Evolutionary conservation across 2,888 invertebrate species (phyloP).

Genomic region (Macrosoma leucophasiata): DNA sequence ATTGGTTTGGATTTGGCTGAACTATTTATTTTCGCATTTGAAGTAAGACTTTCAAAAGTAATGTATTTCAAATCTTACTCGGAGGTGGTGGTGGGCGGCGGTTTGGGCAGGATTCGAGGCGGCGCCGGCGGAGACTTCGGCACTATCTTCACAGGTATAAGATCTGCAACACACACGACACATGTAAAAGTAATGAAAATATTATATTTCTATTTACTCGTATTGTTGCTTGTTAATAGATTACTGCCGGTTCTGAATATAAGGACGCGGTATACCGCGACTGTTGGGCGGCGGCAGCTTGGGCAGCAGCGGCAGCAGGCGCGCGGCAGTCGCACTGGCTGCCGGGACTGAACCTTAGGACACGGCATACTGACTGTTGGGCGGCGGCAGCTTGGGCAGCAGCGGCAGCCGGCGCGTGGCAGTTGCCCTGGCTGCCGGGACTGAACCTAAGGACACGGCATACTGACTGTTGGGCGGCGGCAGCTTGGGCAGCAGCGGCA

Average conservation of each 20-base stretch:
- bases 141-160: conserved; percentile 51
- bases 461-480: conserved; percentile 54
- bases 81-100: conserved; percentile 40
- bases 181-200: too few species aligned
- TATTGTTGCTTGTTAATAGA: too few species aligned
- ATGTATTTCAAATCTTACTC: conserved; percentile 45
- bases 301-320: conserved; percentile 82
- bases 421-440: too few species aligned
- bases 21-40: too few species aligned
- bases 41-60: too few species aligned
- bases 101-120: conserved; percentile 52
- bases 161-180: conserved; percentile 30
- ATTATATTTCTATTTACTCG: too few species aligned
- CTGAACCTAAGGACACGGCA: too few species aligned
- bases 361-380: too few species aligned
- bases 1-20: too few species aligned
- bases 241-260: too few species aligned
- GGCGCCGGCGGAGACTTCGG: conserved; percentile 44
- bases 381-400: conserved; percentile 73
- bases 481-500: conserved; percentile 79
- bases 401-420: conserved; percentile 81
- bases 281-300: conserved; percentile 59
- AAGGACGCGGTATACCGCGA: too few species aligned
- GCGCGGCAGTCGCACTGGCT: conserved; percentile 82
- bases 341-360: too few species aligned